Conservation (phyloP, 2,888 invertebrate genomes). For the Beris morrisii region DNA sequence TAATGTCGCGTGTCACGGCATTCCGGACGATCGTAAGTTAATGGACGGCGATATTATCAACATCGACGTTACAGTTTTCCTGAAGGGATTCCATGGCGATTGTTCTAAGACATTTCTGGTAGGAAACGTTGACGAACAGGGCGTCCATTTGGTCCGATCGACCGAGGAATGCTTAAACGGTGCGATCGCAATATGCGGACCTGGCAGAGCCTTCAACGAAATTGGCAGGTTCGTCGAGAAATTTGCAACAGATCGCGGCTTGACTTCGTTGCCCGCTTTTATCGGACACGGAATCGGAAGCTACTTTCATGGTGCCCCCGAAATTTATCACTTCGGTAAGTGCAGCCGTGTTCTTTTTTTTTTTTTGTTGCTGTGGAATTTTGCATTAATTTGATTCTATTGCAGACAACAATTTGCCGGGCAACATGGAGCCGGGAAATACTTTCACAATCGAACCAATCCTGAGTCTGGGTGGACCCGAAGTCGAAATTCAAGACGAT, state of each 20-base stretch:
- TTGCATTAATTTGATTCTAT: conserved; percentile 3
- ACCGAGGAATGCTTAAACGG: conserved; percentile 71
- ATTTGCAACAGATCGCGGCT: conserved; percentile 64
- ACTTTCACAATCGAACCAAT: conserved; percentile 94
- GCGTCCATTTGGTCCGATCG: conserved; percentile 67
- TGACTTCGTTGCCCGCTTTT: conserved; percentile 75
- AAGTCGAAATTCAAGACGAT: conserved; percentile 75
- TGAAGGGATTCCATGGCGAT: conserved; percentile 88
- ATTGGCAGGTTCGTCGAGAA: conserved; percentile 68
- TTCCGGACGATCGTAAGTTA: conserved; percentile 83
- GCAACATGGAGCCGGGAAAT: conserved; percentile 83
- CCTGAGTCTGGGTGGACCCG: conserved; percentile 71
- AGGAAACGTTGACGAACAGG: conserved; percentile 79
- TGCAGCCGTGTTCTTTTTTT: conserved; percentile 34
- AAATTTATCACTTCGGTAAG: conserved; percentile 82
- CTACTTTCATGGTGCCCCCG: conserved; percentile 91
- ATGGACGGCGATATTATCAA: conserved; percentile 86
- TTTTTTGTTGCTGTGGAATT: too few relatives aligned
- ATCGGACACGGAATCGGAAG: conserved; percentile 91
- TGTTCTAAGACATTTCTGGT: conserved; percentile 84
- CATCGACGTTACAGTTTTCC: conserved; percentile 87
- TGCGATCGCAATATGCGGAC: conserved; percentile 65
- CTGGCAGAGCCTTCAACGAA: conserved; percentile 61
- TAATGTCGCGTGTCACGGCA: conserved; percentile 90
- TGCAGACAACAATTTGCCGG: conserved; percentile 66